phyloP scores from a whole-genome alignment of 35 echinoderm and acorn worm species.

The Hemicentrotus pulcherrimus region DNA sequence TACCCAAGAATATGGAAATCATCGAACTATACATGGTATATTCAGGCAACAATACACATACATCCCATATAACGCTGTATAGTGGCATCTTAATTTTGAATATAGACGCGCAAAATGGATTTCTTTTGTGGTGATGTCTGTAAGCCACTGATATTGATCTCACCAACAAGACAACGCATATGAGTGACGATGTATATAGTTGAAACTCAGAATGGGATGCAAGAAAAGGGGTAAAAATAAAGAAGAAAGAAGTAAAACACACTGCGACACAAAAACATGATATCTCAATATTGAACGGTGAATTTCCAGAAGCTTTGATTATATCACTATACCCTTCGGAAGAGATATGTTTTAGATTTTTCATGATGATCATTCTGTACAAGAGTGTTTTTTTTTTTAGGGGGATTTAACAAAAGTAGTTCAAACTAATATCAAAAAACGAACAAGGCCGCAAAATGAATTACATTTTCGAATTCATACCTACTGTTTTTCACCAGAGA shows the following conservation, averaged over 20 bases:
- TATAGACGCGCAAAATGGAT: background rate
- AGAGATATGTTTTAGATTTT: too few species aligned
- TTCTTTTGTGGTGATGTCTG: background rate
- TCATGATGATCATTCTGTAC: too few species aligned
- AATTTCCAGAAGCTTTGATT: background rate
- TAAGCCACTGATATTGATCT: background rate
- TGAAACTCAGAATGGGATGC: background rate
- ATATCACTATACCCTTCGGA: too few species aligned
- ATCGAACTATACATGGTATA: background rate
- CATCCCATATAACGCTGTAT: background rate
- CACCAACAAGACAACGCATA: background rate
- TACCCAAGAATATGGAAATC: background rate
- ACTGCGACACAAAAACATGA: background rate
- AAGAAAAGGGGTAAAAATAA: background rate
- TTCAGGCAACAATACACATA: background rate
- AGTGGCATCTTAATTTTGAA: background rate
- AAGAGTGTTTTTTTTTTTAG: too few species aligned
- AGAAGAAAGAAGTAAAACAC: background rate
- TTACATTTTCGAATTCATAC: too few species aligned
- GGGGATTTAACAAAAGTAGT: too few species aligned
- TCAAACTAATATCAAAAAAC: too few species aligned
- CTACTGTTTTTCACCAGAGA: too few species aligned
- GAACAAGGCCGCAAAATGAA: too few species aligned
- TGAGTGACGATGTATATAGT: too few species aligned
- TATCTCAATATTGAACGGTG: background rate